Percentiles rank a stretch among this genome's conserved stretches.
These are phyloP conservation scores for Bubalus kerabau DNA, from an alignment of 2,113 vertebrate species.

Conservation along the genomic window DNA sequence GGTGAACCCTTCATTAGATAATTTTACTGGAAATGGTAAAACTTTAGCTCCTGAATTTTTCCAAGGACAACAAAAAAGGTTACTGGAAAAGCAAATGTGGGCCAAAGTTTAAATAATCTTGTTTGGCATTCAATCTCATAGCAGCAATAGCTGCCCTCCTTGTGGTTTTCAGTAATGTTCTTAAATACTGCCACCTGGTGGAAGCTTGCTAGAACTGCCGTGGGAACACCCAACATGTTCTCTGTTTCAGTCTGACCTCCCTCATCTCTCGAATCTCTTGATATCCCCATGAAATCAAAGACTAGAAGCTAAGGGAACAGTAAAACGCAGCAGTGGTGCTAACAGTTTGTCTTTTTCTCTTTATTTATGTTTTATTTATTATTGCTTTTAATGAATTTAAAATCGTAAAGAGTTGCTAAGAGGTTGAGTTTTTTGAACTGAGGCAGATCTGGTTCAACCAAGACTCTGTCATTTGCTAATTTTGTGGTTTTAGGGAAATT, in stretches of 20 bases:
- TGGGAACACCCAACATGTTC: neutral
- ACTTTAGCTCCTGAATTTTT: neutral
- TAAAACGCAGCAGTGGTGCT: neutral
- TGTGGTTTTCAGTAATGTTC: neutral
- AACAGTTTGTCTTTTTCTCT: neutral
- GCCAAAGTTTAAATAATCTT: neutral
- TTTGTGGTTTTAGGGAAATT: neutral
- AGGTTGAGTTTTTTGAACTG: neutral
- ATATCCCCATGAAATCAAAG: neutral
- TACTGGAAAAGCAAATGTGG: neutral
- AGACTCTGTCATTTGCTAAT: neutral
- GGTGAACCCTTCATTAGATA: neutral
- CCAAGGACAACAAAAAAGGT: neutral
- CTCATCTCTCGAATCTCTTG: neutral
- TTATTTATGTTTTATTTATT: neutral
- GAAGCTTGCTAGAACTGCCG: neutral
- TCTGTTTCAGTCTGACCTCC: neutral
- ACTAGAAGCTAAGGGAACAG: neutral
- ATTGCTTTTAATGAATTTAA: neutral
- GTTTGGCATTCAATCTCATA: neutral
- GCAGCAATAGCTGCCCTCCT: fast-evolving
- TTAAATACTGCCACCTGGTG: slow-evolving; percentile 40
- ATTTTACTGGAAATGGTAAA: neutral
- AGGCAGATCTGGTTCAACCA: neutral
- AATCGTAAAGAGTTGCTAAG: neutral